Evolutionary conservation across 2,888 invertebrate species (phyloP), one percentile per base, ranked within the genome.

Genomic region (Bellardia pandia): DNA sequence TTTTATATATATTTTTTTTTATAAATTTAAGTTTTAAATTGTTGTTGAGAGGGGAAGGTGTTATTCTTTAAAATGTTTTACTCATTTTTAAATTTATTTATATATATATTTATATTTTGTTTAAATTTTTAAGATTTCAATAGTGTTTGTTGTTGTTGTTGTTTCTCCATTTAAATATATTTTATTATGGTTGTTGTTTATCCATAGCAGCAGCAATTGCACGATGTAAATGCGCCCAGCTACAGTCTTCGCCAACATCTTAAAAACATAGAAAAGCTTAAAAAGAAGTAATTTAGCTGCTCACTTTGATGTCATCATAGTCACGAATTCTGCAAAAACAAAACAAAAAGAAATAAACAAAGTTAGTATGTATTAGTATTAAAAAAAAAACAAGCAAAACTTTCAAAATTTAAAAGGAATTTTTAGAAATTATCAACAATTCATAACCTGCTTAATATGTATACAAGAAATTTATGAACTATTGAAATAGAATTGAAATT

Each of bases 301-400:
- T 98, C 98, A 98, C 97, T 98, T 98, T 96, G 98, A 98, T 96
- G 98, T 98, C 98, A 98, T 98, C 98, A 98, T 98, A 96, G 98
- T 98, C 96, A 98, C 98, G 96, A 98, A 98, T 96, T 98, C 98
- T 98, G 96, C 51, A 97, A 96, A 93, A 11, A 94, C 93, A 92
- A 90, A 91, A 90, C 90, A 68, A 71, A 1, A 58, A 33, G n/a
- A 66, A 14, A 60, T 62, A 37, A 71, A 82, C 23, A 23, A 23
- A 1, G 23, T 23, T 23, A 23, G 23, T 23, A 23, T 23, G 0
- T 23, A 23, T 23, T 23, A 23, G 0, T 23, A n/a, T n/a, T n/a
- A n/a, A n/a, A 23, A 23, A 23, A 0, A 23, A 23, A 40, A 40
- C 40, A 40, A 40, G 0, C 23, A 2, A 40, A 40, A 40, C 8